phyloP scores from a whole-genome alignment of 92 coral and sea anemone genomes.

The Hydrozoanthus gracilis region DNA sequence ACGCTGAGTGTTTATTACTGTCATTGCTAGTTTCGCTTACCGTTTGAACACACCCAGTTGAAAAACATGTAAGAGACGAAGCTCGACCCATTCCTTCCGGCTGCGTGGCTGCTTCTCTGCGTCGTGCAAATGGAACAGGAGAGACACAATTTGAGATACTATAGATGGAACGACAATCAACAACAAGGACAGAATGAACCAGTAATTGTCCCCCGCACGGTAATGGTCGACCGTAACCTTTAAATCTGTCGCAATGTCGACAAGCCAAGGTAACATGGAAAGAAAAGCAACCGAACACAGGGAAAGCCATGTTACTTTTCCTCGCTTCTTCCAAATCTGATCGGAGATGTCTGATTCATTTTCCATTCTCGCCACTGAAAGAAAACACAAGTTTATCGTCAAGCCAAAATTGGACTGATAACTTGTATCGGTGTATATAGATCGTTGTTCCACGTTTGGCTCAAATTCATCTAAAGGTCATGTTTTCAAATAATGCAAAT shows the following conservation, averaged over 20 bases:
- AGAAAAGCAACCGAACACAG: background rate
- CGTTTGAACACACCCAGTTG: constrained; percentile 37
- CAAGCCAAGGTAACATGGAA: constrained; percentile 8
- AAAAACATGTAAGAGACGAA: background rate
- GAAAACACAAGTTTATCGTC: background rate
- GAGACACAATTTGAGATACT: constrained; percentile 19
- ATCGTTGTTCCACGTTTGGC: too few species aligned
- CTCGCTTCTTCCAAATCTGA: constrained; percentile 31
- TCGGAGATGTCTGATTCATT: background rate
- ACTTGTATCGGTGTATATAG: too few species aligned
- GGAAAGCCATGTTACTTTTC: background rate
- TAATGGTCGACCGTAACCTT: constrained; percentile 34
- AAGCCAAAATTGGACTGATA: too few species aligned
- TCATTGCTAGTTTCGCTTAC: background rate
- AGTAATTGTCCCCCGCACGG: constrained; percentile 3
- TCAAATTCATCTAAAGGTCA: too few species aligned
- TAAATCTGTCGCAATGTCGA: constrained; percentile 22
- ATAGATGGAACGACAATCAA: constrained; percentile 10
- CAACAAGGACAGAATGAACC: constrained; percentile 22
- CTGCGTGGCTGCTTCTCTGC: background rate
- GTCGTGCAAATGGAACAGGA: constrained; percentile 9
- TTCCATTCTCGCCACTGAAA: background rate
- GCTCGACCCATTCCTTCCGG: background rate
- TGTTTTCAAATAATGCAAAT: too few species aligned
- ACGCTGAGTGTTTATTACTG: too few species aligned